These are phyloP conservation scores for Halyomorpha halys DNA, from an alignment of 1,140 invertebrate species.

Conservation along the genomic window DNA sequence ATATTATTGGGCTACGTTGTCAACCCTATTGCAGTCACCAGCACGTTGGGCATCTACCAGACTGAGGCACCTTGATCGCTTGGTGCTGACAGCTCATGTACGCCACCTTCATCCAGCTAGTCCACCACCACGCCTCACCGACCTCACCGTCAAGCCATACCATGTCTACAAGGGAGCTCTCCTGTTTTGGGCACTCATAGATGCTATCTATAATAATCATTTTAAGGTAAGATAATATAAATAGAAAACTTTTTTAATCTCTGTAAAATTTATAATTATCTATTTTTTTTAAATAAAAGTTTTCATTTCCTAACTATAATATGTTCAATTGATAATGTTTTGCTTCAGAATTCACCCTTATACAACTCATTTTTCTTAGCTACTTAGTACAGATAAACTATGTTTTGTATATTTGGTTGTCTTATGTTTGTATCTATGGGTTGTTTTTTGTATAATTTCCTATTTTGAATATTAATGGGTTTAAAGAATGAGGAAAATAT, in stretches of 20 bases:
- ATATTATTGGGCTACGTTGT: conserved; percentile 72
- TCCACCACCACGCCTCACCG: conserved; percentile 32
- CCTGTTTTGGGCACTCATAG: conserved; percentile 72
- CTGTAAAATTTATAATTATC: no score
- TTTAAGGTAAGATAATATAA: conserved; percentile 49
- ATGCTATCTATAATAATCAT: conserved; percentile 62
- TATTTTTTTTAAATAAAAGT: no score
- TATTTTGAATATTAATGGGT: no score
- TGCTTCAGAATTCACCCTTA: no score
- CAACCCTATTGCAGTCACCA: conserved; percentile 64
- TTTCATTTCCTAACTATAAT: no score
- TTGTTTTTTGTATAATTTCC: no score
- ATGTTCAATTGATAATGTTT: no score
- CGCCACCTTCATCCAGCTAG: conserved; percentile 49
- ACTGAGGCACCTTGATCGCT: conserved; percentile 60
- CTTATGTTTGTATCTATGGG: no score
- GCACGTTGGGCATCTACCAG: conserved; percentile 56
- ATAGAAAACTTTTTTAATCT: not conserved
- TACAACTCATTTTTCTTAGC: no score
- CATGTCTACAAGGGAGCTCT: conserved; percentile 73
- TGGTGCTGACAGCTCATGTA: conserved; percentile 68
- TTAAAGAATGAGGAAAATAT: no score
- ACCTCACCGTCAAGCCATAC: conserved; percentile 52
- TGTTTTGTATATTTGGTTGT: no score
- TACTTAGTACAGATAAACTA: no score